Percentiles rank a stretch among this genome's conserved stretches.
Evolutionary conservation across 2,888 invertebrate genomes (phyloP).

Genomic region (Acanthosepion esculentum): DNA sequence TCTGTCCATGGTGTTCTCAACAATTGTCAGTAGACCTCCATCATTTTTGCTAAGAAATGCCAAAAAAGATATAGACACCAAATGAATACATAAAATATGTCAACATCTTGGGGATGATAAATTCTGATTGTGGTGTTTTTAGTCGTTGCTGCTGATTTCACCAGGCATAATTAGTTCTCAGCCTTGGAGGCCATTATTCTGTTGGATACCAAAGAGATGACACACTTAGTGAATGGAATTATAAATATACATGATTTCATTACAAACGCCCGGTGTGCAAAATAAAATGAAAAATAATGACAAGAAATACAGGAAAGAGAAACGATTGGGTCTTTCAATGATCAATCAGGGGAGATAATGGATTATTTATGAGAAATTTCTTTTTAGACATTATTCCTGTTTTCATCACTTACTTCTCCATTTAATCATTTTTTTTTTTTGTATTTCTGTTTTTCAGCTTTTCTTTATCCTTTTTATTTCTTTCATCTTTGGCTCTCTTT

Average conservation of each 20-base stretch:
- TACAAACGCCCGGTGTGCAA: neutral
- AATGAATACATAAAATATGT: too few relatives aligned
- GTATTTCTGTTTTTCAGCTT: neutral
- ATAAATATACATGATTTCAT: constrained; percentile 33
- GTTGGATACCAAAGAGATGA: neutral
- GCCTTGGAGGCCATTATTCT: neutral
- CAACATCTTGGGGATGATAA: too few relatives aligned
- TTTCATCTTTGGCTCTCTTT: neutral
- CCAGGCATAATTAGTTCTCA: neutral
- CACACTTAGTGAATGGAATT: constrained; percentile 21
- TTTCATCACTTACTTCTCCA: neutral
- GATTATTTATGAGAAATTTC: neutral
- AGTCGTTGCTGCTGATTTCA: neutral
- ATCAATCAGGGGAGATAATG: constrained; percentile 20
- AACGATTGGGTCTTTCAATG: neutral
- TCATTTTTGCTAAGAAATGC: too few relatives aligned
- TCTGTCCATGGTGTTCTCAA: too few relatives aligned
- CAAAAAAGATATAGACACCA: too few relatives aligned
- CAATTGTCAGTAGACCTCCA: too few relatives aligned
- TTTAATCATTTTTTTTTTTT: neutral
- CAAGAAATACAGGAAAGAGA: neutral
- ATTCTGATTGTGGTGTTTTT: too few relatives aligned
- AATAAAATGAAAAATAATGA: neutral
- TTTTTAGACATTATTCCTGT: neutral
- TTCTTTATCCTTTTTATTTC: neutral